Conservation (phyloP, 23 tunicate species). For the Trididemnum nubilum region DNA sequence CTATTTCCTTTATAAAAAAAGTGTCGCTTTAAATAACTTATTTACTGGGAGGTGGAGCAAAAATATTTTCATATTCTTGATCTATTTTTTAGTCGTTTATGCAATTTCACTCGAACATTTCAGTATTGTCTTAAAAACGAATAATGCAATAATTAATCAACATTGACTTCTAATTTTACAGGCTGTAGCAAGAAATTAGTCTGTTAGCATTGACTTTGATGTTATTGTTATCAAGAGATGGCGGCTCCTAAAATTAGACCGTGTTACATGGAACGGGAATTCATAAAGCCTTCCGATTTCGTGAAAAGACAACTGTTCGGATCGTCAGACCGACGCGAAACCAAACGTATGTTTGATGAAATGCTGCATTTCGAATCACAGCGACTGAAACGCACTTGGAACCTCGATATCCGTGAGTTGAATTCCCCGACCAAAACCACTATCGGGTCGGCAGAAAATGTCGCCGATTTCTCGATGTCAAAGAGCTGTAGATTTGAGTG, state of each 20-base stretch:
- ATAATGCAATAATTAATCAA: no score
- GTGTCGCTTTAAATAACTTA: no score
- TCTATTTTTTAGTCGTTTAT: no score
- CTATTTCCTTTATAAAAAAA: no score
- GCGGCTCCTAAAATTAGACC: not conserved
- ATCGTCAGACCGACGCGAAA: slow-evolving; percentile 27
- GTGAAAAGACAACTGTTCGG: slow-evolving; percentile 11
- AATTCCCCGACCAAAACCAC: not conserved
- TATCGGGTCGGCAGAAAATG: not conserved
- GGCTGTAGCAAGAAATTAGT: no score
- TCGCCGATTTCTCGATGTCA: not conserved
- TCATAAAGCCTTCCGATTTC: not conserved
- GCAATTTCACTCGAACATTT: no score
- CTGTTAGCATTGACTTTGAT: no score
- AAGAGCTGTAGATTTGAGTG: slow-evolving; percentile 23
- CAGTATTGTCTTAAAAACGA: no score
- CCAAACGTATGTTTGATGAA: slow-evolving; percentile 27
- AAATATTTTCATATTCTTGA: no score
- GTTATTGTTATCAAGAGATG: no score
- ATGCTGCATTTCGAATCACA: slow-evolving; percentile 1
- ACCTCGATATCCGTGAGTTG: slow-evolving; percentile 10
- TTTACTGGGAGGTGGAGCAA: no score
- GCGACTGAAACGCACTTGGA: slow-evolving; percentile 6
- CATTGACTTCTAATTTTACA: no score
- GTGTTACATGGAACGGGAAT: not conserved